Percentiles rank a stretch among this genome's conserved stretches.
Evolutionary conservation across 92 coral and sea anemone genomes (phyloP).

Genomic region (Heteractis magnifica): DNA sequence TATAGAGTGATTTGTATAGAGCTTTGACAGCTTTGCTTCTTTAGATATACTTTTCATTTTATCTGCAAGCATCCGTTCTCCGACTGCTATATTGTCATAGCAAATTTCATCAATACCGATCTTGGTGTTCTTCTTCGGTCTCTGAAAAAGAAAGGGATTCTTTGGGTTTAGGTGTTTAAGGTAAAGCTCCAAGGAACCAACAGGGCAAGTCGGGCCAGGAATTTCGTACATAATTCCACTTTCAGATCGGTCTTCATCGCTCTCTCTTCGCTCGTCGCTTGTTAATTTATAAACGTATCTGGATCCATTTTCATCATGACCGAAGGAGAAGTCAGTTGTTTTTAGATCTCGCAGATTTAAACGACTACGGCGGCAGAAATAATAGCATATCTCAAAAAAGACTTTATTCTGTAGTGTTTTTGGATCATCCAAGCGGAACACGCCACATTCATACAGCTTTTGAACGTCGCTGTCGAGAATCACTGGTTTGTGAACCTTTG

Average conservation of each 20-base stretch:
- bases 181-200: conserved; percentile 44
- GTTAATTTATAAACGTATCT: conserved; percentile 39
- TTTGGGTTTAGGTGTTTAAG: conserved; percentile 47
- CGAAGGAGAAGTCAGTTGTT: conserved; percentile 26
- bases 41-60: conserved; percentile 38
- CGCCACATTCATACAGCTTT: conserved; percentile 49
- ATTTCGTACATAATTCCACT: conserved; percentile 49
- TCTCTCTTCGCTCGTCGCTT: conserved; percentile 23
- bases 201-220: conserved; percentile 55
- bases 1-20: conserved; percentile 45
- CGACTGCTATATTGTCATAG: conserved; percentile 53
- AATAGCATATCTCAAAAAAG: conserved; percentile 57
- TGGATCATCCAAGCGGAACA: conserved; percentile 37
- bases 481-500: conserved; percentile 52
- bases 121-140: conserved; percentile 43
- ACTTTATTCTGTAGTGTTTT: conserved; percentile 61
- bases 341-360: conserved; percentile 31
- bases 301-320: conserved; percentile 32
- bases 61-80: conserved; percentile 41
- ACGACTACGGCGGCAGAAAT: conserved; percentile 59
- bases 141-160: conserved; percentile 52
- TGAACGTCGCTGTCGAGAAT: conserved; percentile 44
- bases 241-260: conserved; percentile 34
- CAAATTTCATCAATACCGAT: conserved; percentile 26
- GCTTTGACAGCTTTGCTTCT: conserved; percentile 50